A percentile compares a stretch with the other conserved stretches of the same genome.
phyloP scores from a whole-genome alignment of 2,113 vertebrate species.

The Vidua chalybeata region DNA sequence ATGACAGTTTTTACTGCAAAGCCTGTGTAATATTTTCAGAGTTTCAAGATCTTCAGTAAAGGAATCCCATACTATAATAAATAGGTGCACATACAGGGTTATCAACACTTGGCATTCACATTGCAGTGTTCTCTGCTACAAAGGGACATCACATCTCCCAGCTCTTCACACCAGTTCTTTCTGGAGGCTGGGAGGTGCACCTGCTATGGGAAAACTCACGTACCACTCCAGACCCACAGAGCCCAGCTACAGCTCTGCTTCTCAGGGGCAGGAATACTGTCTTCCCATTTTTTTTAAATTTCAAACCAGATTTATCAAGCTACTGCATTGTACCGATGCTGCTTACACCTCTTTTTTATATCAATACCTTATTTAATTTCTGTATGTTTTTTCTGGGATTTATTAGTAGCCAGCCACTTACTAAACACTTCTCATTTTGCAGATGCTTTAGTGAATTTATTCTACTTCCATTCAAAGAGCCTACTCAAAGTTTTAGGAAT shows the following conservation, averaged over 20 bases:
- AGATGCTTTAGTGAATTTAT: neutral
- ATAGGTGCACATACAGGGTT: neutral
- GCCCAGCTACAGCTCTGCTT: neutral
- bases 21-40: neutral
- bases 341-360: neutral
- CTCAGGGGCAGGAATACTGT: rapidly evolving
- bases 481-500: conserved; percentile 23
- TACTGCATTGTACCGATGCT: neutral
- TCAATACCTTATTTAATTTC: neutral
- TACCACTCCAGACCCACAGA: neutral
- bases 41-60: neutral
- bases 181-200: neutral
- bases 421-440: neutral
- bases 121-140: rapidly evolving
- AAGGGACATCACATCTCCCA: neutral
- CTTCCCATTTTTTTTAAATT: neutral
- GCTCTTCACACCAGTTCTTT: neutral
- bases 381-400: neutral
- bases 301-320: neutral
- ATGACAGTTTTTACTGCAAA: neutral
- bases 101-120: neutral
- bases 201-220: rapidly evolving
- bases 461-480: neutral
- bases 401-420: neutral
- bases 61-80: neutral